Evolutionary conservation across 2,797 vertebrate genomes (phyloP).

Genomic region (Spondyliosoma cantharus): DNA sequence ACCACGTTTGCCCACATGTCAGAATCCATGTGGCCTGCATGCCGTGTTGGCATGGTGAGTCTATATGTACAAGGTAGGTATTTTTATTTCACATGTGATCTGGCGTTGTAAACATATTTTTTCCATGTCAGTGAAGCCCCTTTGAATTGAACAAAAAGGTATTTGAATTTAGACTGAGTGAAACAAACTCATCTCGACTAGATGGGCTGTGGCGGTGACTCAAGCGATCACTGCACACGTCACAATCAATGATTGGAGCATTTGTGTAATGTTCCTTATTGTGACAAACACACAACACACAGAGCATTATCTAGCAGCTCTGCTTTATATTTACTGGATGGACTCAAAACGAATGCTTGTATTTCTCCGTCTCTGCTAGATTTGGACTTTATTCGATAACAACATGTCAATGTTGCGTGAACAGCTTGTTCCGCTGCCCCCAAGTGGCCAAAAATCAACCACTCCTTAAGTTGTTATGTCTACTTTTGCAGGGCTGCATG

Average conservation of each 20-base stretch:
- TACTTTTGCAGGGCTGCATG: background rate
- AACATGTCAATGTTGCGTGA: background rate
- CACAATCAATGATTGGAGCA: too few relatives aligned
- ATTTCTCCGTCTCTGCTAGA: background rate
- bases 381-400: too few relatives aligned
- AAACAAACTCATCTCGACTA: background rate
- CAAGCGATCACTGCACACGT: background rate
- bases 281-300: background rate
- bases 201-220: background rate
- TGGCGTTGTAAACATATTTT: too few relatives aligned
- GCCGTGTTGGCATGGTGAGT: background rate
- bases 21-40: background rate
- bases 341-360: background rate
- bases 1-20: constrained; percentile 5
- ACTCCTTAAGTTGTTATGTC: background rate
- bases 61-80: background rate
- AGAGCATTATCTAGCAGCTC: too few relatives aligned
- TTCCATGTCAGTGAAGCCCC: too few relatives aligned
- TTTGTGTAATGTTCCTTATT: background rate
- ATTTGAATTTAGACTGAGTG: background rate
- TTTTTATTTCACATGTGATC: background rate
- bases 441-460: background rate
- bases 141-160: too few relatives aligned
- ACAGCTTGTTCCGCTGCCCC: background rate
- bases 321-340: background rate